A percentile compares a stretch with the other conserved stretches of the same genome.
These are phyloP conservation scores for Collichthys lucidus DNA, from an alignment of 2,113 vertebrate species.

Conservation along the genomic window DNA sequence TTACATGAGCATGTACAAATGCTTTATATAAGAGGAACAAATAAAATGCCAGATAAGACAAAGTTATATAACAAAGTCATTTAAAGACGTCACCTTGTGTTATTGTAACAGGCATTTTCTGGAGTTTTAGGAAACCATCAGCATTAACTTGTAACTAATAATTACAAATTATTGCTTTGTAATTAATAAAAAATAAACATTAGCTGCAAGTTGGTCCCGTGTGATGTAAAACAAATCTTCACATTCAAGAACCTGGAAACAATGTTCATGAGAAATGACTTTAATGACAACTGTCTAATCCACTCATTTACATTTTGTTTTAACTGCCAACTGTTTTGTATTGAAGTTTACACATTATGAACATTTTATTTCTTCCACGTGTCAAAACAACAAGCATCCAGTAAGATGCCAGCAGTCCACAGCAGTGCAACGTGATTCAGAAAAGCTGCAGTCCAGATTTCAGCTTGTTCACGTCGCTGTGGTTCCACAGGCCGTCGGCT, in stretches of 20 bases:
- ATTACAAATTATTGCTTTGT: too few species aligned
- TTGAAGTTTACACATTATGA: not conserved
- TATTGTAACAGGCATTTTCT: not conserved
- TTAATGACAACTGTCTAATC: not conserved
- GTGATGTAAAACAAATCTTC: not conserved
- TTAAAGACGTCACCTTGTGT: not conserved
- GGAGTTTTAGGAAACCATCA: not conserved
- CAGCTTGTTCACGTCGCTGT: slow-evolving; percentile 78
- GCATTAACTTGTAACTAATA: not conserved
- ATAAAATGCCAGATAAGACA: not conserved
- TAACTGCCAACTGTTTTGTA: not conserved
- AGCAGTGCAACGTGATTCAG: slow-evolving; percentile 46
- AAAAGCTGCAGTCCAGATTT: slow-evolving; percentile 84
- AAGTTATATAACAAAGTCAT: not conserved
- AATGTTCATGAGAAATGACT: not conserved
- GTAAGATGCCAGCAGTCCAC: not conserved
- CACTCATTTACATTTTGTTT: not conserved
- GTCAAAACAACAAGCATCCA: not conserved
- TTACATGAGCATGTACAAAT: not conserved
- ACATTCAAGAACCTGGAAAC: not conserved
- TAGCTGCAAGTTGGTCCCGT: not conserved
- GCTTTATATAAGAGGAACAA: not conserved
- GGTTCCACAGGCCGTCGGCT: slow-evolving; percentile 81
- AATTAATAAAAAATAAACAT: too few species aligned
- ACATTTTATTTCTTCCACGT: not conserved